Evolutionary conservation across 1,140 invertebrate genomes (phyloP), one percentile per base, ranked within the genome.

Genomic region (Halesus radiatus): DNA sequence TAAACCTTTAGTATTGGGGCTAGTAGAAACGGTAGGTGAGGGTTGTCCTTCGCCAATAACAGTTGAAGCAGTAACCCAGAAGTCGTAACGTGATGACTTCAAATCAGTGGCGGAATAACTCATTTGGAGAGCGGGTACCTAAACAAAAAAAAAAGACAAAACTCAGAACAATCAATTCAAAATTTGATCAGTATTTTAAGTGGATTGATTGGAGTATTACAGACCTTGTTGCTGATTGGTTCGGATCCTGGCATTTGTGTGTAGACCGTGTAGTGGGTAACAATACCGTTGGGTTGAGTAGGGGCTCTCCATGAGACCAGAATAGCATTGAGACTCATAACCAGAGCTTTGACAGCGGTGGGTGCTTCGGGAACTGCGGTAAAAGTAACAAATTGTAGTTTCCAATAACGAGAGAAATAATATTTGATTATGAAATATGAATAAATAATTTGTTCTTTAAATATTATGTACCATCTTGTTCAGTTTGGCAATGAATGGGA

Each of bases 1-100:
- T 37, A 4, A 37, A 95, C 94, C 94, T 91, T 95, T 94, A 81
- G 93, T 93, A 81, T 93, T 96, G 23, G 96, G 95, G 84, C 94
- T 94, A 76, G 96, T 92, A 8, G 93, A 93, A 52, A 96, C 96
- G 72, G 94, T 94, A 84, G 96, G 95, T 26, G 96, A 97, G 54
- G 94, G 92, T 89, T 96, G 94, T 53, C 97, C 96, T 92, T 98
- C 97, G 6, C 97, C 97, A 85, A 98, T 97, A 79, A 95, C 95
- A 0, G 97, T 98, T 62, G 95, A 96, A 53, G 96, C 96, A 15
- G 96, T 98, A 0, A 98, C 96, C 96, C 96, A 98, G 88, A 98
- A 98, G 87, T 98, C 96, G 85, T 98, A 98, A 77, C 95, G 93
- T 84, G 94, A 94, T 84, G 94, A 93, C 84, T 94, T 95, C 82